phyloP scores from a whole-genome alignment of 2,113 vertebrate species.

The Phaetusa simplex region DNA sequence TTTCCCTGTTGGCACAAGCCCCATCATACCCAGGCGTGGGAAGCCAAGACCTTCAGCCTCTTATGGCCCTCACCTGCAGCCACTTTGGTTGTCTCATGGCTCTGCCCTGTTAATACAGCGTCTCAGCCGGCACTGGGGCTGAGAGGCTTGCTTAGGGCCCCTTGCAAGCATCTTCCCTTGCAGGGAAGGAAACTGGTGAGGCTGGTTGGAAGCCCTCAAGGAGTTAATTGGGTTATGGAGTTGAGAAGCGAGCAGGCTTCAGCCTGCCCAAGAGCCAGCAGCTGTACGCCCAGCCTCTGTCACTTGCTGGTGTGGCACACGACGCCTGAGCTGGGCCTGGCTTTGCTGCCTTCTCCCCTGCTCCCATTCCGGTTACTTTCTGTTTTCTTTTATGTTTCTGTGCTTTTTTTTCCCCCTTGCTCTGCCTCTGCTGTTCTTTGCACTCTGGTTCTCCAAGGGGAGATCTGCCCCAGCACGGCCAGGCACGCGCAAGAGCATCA shows the following conservation, averaged over 20 bases:
- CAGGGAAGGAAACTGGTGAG: background rate
- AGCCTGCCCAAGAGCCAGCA: background rate
- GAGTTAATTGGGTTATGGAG: background rate
- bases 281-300: background rate
- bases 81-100: background rate
- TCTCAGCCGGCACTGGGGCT: background rate
- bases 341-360: background rate
- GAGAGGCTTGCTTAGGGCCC: background rate
- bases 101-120: background rate
- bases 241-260: background rate
- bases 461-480: slow-evolving; percentile 68
- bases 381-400: slow-evolving; percentile 39
- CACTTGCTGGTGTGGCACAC: background rate
- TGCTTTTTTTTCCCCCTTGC: background rate
- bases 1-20: background rate
- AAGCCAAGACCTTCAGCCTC: background rate
- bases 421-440: slow-evolving; percentile 50
- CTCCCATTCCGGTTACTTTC: background rate
- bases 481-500: slow-evolving; percentile 23
- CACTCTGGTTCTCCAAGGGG: slow-evolving; percentile 63
- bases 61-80: background rate
- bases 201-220: background rate
- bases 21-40: background rate
- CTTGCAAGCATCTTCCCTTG: background rate
- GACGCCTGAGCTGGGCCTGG: background rate